Conservation (phyloP, 2,888 invertebrate genomes). For the Tuberolachnus salignus region DNA sequence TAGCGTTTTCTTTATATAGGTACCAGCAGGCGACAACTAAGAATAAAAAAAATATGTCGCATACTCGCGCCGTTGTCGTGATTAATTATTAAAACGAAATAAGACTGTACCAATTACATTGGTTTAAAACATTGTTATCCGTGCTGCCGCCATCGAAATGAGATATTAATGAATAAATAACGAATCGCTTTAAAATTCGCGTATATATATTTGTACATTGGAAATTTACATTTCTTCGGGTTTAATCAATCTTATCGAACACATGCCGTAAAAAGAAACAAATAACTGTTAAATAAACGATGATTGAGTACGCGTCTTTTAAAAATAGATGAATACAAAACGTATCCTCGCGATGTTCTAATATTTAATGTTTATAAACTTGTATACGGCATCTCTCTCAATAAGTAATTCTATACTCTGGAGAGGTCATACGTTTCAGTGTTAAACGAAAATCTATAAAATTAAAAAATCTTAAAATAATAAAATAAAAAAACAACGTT, state of each 20-base stretch:
- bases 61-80: neutral
- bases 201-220: conserved; percentile 5
- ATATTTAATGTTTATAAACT: conserved; percentile 37
- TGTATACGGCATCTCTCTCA: no score
- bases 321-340: conserved; percentile 10
- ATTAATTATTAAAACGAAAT: conserved; percentile 12
- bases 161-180: conserved; percentile 23
- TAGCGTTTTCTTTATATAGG: no score
- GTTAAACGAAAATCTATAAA: no score
- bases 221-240: neutral
- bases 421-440: no score
- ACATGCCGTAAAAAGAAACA: conserved; percentile 16
- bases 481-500: no score
- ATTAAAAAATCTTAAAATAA: no score
- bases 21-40: no score
- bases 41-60: no score
- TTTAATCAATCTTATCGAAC: conserved; percentile 39
- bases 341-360: neutral
- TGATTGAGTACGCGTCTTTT: conserved; percentile 9
- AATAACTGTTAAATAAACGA: conserved; percentile 15
- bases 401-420: no score
- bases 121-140: conserved; percentile 6
- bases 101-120: conserved; percentile 1
- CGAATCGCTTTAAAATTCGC: conserved; percentile 11
- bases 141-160: conserved; percentile 2